Evolutionary conservation across 2,113 vertebrate genomes (phyloP).

Genomic region (Pavo muticus): DNA sequence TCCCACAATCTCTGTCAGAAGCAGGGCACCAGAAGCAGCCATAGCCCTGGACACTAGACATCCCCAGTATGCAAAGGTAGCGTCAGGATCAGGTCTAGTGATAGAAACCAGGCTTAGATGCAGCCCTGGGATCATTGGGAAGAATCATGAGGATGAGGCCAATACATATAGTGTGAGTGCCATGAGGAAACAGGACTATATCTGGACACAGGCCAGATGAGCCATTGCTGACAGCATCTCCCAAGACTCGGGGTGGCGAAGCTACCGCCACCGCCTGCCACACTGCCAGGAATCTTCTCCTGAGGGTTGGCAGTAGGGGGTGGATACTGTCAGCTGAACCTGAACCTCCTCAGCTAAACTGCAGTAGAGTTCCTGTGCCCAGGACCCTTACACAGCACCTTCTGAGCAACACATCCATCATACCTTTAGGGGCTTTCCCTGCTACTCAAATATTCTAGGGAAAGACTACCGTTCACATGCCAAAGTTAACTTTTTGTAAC

Average conservation of each 20-base stretch:
- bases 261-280: background rate
- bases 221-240: background rate
- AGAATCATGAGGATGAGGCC: too few relatives aligned
- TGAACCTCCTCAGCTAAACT: rapidly evolving
- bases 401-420: rapidly evolving
- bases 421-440: background rate
- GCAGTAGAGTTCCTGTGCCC: rapidly evolving
- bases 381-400: rapidly evolving
- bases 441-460: background rate
- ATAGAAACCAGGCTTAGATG: background rate
- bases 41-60: background rate
- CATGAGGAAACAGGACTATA: background rate
- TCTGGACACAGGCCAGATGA: background rate
- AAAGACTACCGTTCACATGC: rapidly evolving
- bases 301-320: background rate
- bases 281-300: background rate
- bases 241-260: background rate
- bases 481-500: background rate
- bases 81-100: background rate
- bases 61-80: rapidly evolving
- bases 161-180: rapidly evolving
- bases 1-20: background rate
- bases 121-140: background rate
- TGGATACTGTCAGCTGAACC: rapidly evolving
- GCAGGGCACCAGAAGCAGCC: background rate